Base-by-base conservation (phyloP, 2,797 vertebrate genomes). In the Ceryle rudis region DNA sequence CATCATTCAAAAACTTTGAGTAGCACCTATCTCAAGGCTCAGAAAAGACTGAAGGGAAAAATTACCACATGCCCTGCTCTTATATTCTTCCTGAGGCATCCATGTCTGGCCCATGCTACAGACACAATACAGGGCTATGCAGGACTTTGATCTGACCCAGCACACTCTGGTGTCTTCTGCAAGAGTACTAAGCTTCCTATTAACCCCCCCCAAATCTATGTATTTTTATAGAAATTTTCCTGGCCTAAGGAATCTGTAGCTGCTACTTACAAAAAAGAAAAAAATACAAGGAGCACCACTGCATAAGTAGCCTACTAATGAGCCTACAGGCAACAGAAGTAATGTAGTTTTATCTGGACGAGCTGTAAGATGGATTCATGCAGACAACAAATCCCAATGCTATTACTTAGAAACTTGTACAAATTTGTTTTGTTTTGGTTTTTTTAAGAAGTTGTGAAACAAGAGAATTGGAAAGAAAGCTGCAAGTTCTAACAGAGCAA, bases 31-130 rank as follows among this genome's bases (percentile, higher is more conserved):
- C 52, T 86, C 25, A 28, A 71, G 15, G n/a, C 44, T 74, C 58
- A 80, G 21, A 83, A 88, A 71, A 25, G 11, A 86, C 57, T 23
- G 65, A 60, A 51, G 81, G 78, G 60, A 79, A 67, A 87, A 87
- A 77, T 15, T 37, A 13, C 12, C 15, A 28, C 18, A 9, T 51
- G 37, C 22, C n/a, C 47, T 22, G 7, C 19, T 92, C 49, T 61
- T 78, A 4, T 25, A 42, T 31, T 87, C 17, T 31, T 79, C 54
- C 65, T 23, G 11, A 85, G 57, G n/a, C 5, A 37, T 5, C 9
- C 55, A 35, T 35, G 70, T 92, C 35, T 84, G 51, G 42, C n/a
- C 39, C 29, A 28, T 64, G 28, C 25, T 67, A 42, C 55, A 92
- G 47, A 66, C n/a, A 51, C 5, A 35, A 44, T 3, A 31, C 19